Evolutionary conservation across 2,888 invertebrate species (phyloP), one percentile per base, ranked within the genome.

Genomic region (Argyra leucocephala): DNA sequence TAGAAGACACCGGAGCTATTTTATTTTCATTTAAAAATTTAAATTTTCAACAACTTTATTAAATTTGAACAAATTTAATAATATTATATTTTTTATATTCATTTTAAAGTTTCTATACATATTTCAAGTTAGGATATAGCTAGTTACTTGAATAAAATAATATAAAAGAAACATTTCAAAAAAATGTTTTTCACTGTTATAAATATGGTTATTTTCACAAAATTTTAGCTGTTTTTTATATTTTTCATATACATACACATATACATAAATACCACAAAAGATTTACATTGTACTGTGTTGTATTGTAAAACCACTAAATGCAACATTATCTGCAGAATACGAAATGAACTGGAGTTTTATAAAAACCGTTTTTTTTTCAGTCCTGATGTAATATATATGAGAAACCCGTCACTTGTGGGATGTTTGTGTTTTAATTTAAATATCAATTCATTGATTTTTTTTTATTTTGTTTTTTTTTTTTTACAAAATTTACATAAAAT

Each of bases 311-410:
- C 59, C 59, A 59, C 59, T 12, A 59, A 59, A 59, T 18, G 18
- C 59, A 59, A 59, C 59, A 59, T 59, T 59, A 59, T 59, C 59
- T 59, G 59, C 59, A 59, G 59, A 59, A 59, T 23, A 23, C 5
- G 10, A 59, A 59, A 59, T 59, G 59, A 23, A 48, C 31, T 31
- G 31, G 31, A 31, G 12, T 31, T 31, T 31, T 12, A 31, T 31
- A 31, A 12, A 48, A 48, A n/a, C n/a, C n/a, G n/a, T n/a, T n/a
- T n/a, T n/a, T n/a, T n/a, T n/a, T n/a, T n/a, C n/a, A n/a, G n/a
- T n/a, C n/a, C n/a, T n/a, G n/a, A n/a, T n/a, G n/a, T n/a, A 48
- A 18, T 9, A 18, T 18, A 48, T 48, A 48, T 37, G 31, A 31
- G 31, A 31, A 31, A 37, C 3, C 15, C 37, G 48, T 6, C 48